These are phyloP conservation scores for Craterocephalus amniculus DNA, from an alignment of 2,797 vertebrate species.

Conservation along the genomic window DNA sequence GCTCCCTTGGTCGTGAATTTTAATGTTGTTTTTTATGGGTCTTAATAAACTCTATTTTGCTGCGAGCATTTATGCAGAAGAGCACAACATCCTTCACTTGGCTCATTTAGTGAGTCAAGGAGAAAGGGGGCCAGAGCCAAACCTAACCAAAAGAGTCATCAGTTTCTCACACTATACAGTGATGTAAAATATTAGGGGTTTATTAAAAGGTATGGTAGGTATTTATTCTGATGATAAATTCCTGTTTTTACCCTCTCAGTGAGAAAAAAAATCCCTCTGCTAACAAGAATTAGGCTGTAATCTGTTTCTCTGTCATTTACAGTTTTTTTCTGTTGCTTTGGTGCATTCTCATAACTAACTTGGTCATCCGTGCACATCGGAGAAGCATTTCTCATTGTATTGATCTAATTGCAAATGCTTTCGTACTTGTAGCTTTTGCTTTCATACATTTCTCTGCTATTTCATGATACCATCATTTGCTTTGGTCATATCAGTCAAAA, in stretches of 20 bases:
- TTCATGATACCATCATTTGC: too few species aligned
- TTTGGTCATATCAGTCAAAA: too few species aligned
- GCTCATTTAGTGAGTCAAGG: slow-evolving; percentile 83
- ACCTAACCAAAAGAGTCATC: slow-evolving; percentile 71
- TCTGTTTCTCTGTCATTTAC: neutral
- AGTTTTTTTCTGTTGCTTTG: too few species aligned
- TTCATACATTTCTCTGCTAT: too few species aligned
- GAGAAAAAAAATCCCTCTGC: neutral
- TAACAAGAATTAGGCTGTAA: neutral
- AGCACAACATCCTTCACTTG: slow-evolving; percentile 83
- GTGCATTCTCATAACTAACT: too few species aligned
- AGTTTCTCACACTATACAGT: slow-evolving; percentile 56
- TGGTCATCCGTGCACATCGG: too few species aligned
- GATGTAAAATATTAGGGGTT: slow-evolving; percentile 52
- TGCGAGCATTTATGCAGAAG: slow-evolving; percentile 82
- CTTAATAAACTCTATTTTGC: slow-evolving; percentile 88
- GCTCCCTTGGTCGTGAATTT: slow-evolving; percentile 85
- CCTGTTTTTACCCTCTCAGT: neutral
- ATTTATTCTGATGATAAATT: slow-evolving; percentile 9
- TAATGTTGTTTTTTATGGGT: slow-evolving; percentile 86
- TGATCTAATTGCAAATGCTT: too few species aligned
- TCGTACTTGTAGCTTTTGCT: too few species aligned
- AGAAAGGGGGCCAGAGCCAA: slow-evolving; percentile 70
- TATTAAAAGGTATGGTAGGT: slow-evolving; percentile 26
- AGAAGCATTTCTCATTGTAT: too few species aligned